phyloP scores from a whole-genome alignment of 53 echinoderm and acorn worm species.

The Glandiceps talaboti region DNA sequence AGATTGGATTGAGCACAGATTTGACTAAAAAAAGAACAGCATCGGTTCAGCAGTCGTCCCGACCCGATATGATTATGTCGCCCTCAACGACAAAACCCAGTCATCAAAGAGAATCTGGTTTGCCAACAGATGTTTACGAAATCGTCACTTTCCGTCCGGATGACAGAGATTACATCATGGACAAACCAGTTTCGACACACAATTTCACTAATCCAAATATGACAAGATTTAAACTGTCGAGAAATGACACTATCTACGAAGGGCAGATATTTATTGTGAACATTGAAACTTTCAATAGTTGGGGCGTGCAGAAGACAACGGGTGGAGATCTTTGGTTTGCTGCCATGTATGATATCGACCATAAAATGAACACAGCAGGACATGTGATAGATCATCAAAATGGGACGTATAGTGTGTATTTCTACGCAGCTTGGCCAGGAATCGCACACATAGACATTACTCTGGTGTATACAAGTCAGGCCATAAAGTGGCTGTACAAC shows the following conservation, averaged over 20 bases:
- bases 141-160: no score
- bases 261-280: conserved; percentile 4
- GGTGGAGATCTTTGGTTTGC: conserved; percentile 32
- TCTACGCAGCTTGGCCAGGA: conserved; percentile 21
- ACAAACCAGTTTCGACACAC: no score
- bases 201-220: neutral
- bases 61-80: no score
- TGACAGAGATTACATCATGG: no score
- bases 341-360: conserved; percentile 10
- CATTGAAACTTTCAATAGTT: conserved; percentile 11
- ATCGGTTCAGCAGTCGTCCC: no score
- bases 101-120: no score
- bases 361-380: conserved; percentile 20
- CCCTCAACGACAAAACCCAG: no score
- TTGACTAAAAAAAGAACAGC: no score
- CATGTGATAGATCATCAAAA: conserved; percentile 11
- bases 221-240: neutral
- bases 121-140: no score
- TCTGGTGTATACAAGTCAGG: conserved; percentile 24
- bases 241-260: neutral
- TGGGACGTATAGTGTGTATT: conserved; percentile 1
- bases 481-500: conserved; percentile 6
- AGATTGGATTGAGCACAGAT: no score
- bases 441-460: conserved; percentile 11
- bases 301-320: neutral